Base-by-base conservation (phyloP, 2,797 vertebrate genomes). In the Mormyrus proboscirostris region DNA sequence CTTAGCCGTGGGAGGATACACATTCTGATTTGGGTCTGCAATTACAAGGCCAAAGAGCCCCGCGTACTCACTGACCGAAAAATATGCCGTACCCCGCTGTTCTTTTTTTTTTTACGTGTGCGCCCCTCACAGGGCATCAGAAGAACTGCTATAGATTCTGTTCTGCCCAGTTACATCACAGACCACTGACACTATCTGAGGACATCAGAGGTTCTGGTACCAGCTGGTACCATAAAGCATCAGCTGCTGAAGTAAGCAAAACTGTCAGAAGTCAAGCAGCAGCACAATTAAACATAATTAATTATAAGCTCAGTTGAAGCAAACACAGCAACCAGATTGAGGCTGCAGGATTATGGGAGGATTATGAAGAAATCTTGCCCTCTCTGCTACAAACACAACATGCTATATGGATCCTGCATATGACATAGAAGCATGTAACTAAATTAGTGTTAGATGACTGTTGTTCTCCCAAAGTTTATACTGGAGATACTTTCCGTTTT, bases 271-370 rank as follows among this genome's bases (percentile, higher is more conserved):
- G 2, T 44, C 73, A 41, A 79, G 38, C 73, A 79, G 41, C 38
- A 79, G 73, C 16, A 79, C 73, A 79, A 79, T 79, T 79, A n/a
- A 79, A 16, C 7, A n/a, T 79, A 79, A 79, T 79, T 79, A 79
- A 41, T 44, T 79, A 44, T 38, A n/a, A 8, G 16, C 38, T 79
- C 38, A 79, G 16, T 9, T n/a, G 41, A 79, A 41, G 19, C 73
- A 41, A 41, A 79, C 69, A 16, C 73, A 79, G 38, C 16, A 44
- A 44, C 14, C 2, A 7, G 73, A n/a, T 19, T 79, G 73, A 2
- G 41, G 6, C 73, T 41, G 2, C 38, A 79, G 41, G 38, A 79
- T 44, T 38, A 76, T 41, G 33, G 55, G 8, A 79, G 38, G 73
- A 19, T 44, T 62, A 79, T 38, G 10, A 73, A 38, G 65, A 73